Evolutionary conservation across 2,888 invertebrate genomes (phyloP), one percentile per base, ranked within the genome.

Genomic region (Agrypnus murinus): DNA sequence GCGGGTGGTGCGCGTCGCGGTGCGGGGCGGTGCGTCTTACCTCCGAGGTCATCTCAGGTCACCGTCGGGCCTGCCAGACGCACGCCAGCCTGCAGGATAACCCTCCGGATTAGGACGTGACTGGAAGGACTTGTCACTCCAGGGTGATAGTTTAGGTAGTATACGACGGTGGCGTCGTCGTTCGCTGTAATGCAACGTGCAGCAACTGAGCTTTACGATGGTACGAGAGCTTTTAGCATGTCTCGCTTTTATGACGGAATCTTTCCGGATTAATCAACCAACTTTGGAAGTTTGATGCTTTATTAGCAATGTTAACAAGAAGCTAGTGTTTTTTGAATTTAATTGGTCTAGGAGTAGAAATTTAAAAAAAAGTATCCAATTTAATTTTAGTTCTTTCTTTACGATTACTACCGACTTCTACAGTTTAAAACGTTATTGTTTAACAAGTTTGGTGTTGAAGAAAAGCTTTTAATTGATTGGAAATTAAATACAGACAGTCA

Each of bases 31-130:
- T 75, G 74, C 75, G 75, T 77, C 79, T 77, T 78, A 75, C 76
- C 76, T 77, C 75, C 67, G 75, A 34, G 58, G 77, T 65, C 75
- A 70, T 74, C 75, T 63, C 79, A 77, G 79, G 79, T 80, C 78
- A 79, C 75, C 77, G 74, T 64, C 75, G 72, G 74, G 36, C 71
- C 75, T 76, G 78, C 79, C 78, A 79, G 79, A 79, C 80, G 79
- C 79, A 80, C 75, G 76, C 72, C 75, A 76, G 69, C 71, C 75
- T 70, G 77, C 71, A 75, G 75, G 77, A 76, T 76, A 76, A 78
- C 74, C 75, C 69, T 25, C 72, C 31, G 77, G 77, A 76, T 76
- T 78, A 78, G 74, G 74, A 75, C 76, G 78, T 77, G 77, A 76
- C 76, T 75, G 72, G 72, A 73, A 72, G 74, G 69, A 75, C 73